A percentile compares a stretch with the other conserved stretches of the same genome.
Conservation (phyloP, 2,113 vertebrate genomes). For the Tangachromis dhanisi region DNA sequence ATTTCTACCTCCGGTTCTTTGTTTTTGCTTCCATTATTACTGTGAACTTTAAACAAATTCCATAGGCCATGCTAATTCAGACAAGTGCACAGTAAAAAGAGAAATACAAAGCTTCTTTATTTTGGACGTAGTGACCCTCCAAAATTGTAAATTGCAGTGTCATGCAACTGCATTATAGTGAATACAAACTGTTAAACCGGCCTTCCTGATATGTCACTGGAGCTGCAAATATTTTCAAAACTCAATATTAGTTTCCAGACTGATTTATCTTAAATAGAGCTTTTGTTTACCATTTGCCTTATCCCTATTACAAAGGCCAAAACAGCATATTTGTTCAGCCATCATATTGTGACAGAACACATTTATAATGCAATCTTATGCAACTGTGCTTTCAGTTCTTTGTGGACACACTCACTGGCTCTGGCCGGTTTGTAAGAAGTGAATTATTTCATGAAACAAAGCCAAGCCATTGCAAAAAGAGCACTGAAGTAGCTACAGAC, state of each 20-base stretch:
- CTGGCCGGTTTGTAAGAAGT: conserved; percentile 9
- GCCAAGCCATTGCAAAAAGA: conserved; percentile 47
- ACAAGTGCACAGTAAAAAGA: not conserved
- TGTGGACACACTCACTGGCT: not conserved
- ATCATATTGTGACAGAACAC: not conserved
- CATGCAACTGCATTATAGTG: not conserved
- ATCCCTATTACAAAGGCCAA: not conserved
- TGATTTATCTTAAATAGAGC: not conserved
- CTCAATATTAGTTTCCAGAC: not conserved
- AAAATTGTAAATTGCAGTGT: not conserved
- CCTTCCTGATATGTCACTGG: not conserved
- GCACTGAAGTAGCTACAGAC: conserved; percentile 3
- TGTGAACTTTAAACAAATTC: not conserved
- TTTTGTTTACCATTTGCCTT: not conserved
- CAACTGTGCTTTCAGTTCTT: conserved; percentile 14
- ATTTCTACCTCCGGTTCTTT: conserved; percentile 31
- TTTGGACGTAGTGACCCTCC: not conserved
- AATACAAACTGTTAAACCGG: not conserved
- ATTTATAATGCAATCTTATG: conserved; percentile 14
- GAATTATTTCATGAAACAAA: conserved; percentile 29
- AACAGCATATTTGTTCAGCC: not conserved
- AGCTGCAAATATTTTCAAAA: not conserved
- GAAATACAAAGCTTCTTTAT: not conserved
- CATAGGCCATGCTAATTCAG: not conserved
- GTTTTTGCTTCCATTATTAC: not conserved